Conservation (phyloP, 2,113 vertebrate genomes). For the Callithrix jacchus region DNA sequence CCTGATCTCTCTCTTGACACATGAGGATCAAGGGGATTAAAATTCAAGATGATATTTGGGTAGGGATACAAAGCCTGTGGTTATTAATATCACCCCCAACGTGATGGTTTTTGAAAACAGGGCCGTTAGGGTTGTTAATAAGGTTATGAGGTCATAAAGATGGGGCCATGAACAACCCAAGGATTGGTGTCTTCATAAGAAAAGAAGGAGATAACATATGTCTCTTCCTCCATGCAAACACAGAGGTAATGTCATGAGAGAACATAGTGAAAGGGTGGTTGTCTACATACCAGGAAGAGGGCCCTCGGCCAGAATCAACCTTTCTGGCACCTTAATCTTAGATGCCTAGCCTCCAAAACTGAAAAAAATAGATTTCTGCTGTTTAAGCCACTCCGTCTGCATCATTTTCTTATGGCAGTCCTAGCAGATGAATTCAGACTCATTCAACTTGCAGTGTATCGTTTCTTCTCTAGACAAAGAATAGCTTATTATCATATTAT, state of each 20-base stretch:
- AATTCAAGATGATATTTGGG: too few relatives aligned
- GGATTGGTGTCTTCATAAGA: background rate
- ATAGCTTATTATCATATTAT: background rate
- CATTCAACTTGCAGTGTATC: background rate
- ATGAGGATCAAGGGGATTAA: too few relatives aligned
- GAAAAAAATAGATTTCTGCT: background rate
- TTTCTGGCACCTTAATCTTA: background rate
- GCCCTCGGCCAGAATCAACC: background rate
- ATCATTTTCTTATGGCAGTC: background rate
- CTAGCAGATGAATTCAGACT: background rate
- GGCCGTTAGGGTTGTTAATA: background rate
- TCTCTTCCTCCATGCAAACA: background rate
- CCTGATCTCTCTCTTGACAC: too few relatives aligned
- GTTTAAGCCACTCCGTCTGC: background rate
- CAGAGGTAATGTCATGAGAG: background rate
- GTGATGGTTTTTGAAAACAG: background rate
- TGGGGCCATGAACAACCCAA: background rate
- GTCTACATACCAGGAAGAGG: background rate
- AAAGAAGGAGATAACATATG: background rate
- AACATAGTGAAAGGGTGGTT: background rate
- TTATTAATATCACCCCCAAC: too few relatives aligned
- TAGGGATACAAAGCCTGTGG: too few relatives aligned
- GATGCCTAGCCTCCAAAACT: background rate
- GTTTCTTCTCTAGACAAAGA: background rate
- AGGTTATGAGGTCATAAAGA: background rate